Conservation (phyloP, 2,797 vertebrate genomes). For the Meda fulgida region DNA sequence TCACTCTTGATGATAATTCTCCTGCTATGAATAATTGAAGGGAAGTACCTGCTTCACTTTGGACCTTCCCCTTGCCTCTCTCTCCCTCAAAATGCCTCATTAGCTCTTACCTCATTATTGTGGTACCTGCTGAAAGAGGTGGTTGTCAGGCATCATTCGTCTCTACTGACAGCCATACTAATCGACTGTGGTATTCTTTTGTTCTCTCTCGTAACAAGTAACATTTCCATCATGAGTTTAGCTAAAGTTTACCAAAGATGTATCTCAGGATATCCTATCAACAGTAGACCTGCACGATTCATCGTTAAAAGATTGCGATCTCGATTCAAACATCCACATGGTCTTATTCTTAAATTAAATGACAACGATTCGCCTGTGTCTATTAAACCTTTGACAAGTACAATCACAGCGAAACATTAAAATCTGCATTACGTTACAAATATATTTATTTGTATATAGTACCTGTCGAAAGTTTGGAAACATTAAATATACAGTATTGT, state of each 20-base stretch:
- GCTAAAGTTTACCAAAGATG: background rate
- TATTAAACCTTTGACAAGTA: background rate
- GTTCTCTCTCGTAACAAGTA: background rate
- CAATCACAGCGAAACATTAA: background rate
- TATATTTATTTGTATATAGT: no score
- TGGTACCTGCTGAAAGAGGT: constrained; percentile 73
- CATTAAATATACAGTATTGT: no score
- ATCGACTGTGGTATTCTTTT: background rate
- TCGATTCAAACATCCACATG: background rate
- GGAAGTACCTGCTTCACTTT: constrained; percentile 69
- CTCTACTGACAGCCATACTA: constrained; percentile 47
- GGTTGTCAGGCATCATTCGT: constrained; percentile 68
- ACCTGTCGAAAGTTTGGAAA: no score
- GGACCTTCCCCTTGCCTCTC: constrained; percentile 57
- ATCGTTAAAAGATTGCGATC: background rate
- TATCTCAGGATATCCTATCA: background rate
- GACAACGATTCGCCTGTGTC: background rate
- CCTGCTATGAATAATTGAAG: constrained; percentile 83
- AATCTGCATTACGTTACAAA: no score
- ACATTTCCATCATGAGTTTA: background rate
- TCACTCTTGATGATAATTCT: constrained; percentile 82
- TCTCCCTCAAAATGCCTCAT: constrained; percentile 67
- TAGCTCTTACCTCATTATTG: constrained; percentile 70
- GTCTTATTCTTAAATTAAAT: background rate
- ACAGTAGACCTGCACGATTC: background rate